A percentile compares a stretch with the other conserved stretches of the same genome.
These are phyloP conservation scores for Ascidia mentula DNA, from an alignment of 23 tunicate genomes.

Conservation along the genomic window DNA sequence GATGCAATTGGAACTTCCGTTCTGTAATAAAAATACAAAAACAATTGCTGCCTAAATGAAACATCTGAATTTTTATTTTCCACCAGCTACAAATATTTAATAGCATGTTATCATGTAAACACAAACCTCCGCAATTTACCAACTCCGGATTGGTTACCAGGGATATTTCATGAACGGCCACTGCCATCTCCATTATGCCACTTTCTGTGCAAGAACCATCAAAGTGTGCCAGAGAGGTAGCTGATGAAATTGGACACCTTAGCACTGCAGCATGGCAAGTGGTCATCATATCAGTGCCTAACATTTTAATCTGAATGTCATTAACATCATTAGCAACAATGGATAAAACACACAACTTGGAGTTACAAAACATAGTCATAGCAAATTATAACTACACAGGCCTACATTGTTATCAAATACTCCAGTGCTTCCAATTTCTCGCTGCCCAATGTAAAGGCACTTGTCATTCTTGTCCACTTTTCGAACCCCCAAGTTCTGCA, in stretches of 20 bases:
- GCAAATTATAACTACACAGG: neutral
- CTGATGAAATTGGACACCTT: constrained; percentile 23
- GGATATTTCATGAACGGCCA: constrained; percentile 22
- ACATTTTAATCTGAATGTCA: neutral
- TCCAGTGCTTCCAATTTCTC: constrained; percentile 8
- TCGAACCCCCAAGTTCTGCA: neutral
- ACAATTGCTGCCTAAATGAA: no score
- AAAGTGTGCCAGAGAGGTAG: constrained; percentile 71
- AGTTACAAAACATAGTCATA: neutral
- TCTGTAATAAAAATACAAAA: constrained; percentile 27
- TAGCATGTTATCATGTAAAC: neutral
- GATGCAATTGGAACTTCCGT: constrained; percentile 36
- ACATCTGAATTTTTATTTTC: no score
- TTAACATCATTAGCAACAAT: neutral
- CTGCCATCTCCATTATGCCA: constrained; percentile 48
- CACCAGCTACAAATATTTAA: neutral
- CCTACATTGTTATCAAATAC: neutral
- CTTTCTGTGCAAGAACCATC: constrained; percentile 52
- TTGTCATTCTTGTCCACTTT: neutral
- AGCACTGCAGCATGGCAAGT: constrained; percentile 77
- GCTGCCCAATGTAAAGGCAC: neutral
- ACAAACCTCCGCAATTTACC: neutral
- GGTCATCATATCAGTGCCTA: constrained; percentile 87
- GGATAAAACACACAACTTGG: no score
- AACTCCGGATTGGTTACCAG: neutral